A percentile compares a stretch with the other conserved stretches of the same genome.
These are phyloP conservation scores for Lordiphosa collinella DNA, from an alignment of 1,140 invertebrate species.

Conservation along the genomic window DNA sequence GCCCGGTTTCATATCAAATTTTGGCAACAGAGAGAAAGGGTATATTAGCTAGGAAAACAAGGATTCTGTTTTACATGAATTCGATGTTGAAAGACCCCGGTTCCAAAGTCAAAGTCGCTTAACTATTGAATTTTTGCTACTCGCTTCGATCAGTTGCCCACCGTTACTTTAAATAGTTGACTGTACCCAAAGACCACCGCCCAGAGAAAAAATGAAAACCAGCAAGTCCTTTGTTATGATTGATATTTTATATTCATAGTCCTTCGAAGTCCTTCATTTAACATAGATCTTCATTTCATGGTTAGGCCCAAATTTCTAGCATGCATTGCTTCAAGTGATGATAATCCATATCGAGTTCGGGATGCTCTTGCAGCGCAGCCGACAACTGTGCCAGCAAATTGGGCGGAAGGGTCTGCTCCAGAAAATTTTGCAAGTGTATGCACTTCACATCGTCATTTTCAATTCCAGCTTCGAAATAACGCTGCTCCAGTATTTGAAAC, in stretches of 20 bases:
- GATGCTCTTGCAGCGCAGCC: neutral
- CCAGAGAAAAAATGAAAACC: too few relatives aligned
- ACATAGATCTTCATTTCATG: too few relatives aligned
- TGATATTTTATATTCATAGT: too few relatives aligned
- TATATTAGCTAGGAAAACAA: slow-evolving; percentile 15
- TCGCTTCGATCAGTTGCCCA: too few relatives aligned
- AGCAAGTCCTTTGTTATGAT: too few relatives aligned
- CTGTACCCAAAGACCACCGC: too few relatives aligned
- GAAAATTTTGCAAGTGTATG: neutral
- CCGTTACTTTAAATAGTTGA: too few relatives aligned
- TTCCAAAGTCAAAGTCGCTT: too few relatives aligned
- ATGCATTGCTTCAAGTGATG: neutral
- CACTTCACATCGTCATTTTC: neutral
- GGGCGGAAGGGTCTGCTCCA: neutral
- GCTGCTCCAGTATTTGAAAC: neutral
- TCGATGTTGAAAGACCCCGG: too few relatives aligned
- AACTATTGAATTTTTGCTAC: too few relatives aligned
- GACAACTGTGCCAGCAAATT: neutral
- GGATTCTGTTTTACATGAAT: too few relatives aligned
- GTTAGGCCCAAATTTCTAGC: neutral
- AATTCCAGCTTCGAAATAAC: neutral
- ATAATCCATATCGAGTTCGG: neutral
- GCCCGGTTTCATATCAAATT: slow-evolving; percentile 15
- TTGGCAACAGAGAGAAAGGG: neutral
- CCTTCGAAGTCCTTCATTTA: too few relatives aligned